These are phyloP conservation scores for Acrobeloides nanus DNA, from an alignment of 2,888 invertebrate species.

Conservation along the genomic window DNA sequence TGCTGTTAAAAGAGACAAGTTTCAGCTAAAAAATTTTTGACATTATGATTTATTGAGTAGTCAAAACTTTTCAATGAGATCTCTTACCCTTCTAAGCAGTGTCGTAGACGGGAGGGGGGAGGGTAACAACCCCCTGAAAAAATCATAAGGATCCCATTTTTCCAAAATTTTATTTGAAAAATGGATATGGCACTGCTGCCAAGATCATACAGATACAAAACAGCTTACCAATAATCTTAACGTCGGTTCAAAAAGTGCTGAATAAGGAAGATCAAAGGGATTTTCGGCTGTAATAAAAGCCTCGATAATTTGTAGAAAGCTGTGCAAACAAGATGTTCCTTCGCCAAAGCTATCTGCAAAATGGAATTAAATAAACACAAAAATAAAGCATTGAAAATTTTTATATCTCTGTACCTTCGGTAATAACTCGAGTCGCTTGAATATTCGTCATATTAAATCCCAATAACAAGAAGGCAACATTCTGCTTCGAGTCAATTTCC, in stretches of 20 bases:
- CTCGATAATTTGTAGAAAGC: constrained; percentile 39
- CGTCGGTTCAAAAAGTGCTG: constrained; percentile 42
- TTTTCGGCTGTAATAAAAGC: constrained; percentile 22
- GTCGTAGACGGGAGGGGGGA: too few relatives aligned
- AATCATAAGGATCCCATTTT: too few relatives aligned
- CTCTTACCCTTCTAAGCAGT: too few relatives aligned
- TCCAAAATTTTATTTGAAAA: too few relatives aligned
- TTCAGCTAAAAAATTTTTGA: constrained; percentile 23
- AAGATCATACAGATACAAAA: too few relatives aligned
- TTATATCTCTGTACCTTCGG: constrained; percentile 4
- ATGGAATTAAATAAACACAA: constrained; percentile 12
- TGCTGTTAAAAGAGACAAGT: constrained; percentile 17
- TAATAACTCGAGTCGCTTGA: constrained; percentile 4
- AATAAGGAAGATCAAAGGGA: constrained; percentile 31
- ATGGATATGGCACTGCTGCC: too few relatives aligned
- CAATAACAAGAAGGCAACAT: constrained; percentile 28
- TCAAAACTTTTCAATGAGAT: too few relatives aligned
- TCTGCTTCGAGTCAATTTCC: constrained; percentile 20
- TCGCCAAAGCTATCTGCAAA: constrained; percentile 14
- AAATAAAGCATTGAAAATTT: too few relatives aligned
- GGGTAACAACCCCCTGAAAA: too few relatives aligned
- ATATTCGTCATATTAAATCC: constrained; percentile 28
- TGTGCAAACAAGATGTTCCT: constrained; percentile 31
- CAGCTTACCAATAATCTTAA: constrained; percentile 36
- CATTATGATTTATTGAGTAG: too few relatives aligned